Percentiles rank a stretch among this genome's conserved stretches.
These are phyloP conservation scores for Erythrocercus mccallii DNA, from an alignment of 2,113 vertebrate genomes.

Conservation along the genomic window DNA sequence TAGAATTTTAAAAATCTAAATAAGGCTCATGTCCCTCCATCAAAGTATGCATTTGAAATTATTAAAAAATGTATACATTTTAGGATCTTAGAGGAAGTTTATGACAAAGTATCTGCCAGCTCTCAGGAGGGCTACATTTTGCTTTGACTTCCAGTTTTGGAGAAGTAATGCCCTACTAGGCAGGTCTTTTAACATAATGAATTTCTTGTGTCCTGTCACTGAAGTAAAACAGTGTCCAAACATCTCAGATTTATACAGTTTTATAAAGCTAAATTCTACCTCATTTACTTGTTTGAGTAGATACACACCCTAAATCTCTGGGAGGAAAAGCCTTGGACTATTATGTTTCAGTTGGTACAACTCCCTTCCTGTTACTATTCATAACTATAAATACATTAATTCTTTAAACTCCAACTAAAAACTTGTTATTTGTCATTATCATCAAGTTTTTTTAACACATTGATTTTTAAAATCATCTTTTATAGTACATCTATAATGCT, in stretches of 20 bases:
- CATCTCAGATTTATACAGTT: not conserved
- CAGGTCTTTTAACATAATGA: not conserved
- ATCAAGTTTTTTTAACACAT: not conserved
- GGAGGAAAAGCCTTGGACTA: slow-evolving; percentile 30
- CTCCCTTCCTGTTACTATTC: slow-evolving; percentile 65
- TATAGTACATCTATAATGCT: not conserved
- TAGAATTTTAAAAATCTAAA: not conserved
- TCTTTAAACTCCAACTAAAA: not conserved
- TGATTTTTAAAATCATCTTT: not conserved
- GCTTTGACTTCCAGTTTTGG: not conserved
- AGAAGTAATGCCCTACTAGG: not conserved
- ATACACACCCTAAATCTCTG: not conserved
- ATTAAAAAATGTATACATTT: not conserved
- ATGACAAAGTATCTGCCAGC: not conserved
- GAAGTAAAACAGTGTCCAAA: not conserved
- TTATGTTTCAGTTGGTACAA: slow-evolving; percentile 36
- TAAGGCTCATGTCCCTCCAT: not conserved
- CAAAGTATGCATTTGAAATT: not conserved
- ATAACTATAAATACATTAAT: not conserved
- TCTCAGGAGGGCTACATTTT: not conserved
- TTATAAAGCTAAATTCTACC: not conserved
- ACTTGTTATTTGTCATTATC: not conserved
- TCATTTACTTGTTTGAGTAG: not conserved
- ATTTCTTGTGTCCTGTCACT: not conserved
- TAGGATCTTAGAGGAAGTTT: not conserved